Evolutionary conservation across 30 jellyfish, hydroid and myxozoan genomes (phyloP).

Genomic region (Hydra vulgaris): DNA sequence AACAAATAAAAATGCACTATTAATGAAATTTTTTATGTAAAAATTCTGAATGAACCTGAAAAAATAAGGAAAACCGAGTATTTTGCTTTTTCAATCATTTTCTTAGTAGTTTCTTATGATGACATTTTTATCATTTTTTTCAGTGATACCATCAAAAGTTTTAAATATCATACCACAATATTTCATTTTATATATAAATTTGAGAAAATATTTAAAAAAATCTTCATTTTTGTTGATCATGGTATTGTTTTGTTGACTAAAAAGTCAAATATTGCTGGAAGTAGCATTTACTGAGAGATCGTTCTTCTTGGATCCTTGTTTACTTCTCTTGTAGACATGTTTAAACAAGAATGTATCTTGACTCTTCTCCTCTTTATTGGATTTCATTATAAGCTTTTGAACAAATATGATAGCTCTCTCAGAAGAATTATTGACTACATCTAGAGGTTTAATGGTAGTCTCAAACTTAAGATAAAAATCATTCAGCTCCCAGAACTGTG

Average conservation of each 20-base stretch:
- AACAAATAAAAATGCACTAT: not conserved
- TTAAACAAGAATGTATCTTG: not conserved
- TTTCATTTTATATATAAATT: not conserved
- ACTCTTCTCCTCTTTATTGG: not conserved
- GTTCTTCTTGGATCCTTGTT: not conserved
- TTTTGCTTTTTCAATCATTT: not conserved
- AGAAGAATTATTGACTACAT: not conserved
- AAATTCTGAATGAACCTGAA: not conserved
- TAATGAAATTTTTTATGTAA: not conserved
- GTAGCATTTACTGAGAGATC: not conserved
- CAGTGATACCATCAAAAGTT: not conserved
- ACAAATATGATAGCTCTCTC: not conserved
- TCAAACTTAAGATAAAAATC: not conserved
- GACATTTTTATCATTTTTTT: not conserved
- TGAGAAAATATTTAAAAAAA: not conserved
- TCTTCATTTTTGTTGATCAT: not conserved
- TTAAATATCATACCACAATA: not conserved
- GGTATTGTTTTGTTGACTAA: not conserved
- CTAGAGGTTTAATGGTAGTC: not conserved
- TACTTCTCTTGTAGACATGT: not conserved
- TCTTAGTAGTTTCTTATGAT: not conserved
- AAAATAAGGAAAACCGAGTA: not conserved
- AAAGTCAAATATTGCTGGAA: not conserved
- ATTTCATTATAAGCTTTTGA: not conserved
- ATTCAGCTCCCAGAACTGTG: not conserved